A percentile compares a stretch with the other conserved stretches of the same genome.
These are phyloP conservation scores for Nasonia vitripennis DNA, from an alignment of 1,140 invertebrate species.

Conservation along the genomic window DNA sequence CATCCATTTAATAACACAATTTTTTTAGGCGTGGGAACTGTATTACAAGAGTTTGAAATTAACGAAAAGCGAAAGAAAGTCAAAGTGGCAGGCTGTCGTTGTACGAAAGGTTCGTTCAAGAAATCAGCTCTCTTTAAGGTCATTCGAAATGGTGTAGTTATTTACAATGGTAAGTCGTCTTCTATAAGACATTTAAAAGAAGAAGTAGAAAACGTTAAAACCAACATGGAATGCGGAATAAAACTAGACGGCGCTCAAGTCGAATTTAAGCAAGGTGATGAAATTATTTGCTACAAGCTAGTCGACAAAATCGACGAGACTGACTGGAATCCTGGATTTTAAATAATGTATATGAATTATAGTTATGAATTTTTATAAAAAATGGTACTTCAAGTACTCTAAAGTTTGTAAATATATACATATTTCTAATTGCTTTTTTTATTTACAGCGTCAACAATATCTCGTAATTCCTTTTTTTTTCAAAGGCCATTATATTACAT, in stretches of 20 bases:
- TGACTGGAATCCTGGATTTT: constrained; percentile 92
- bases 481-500: no score
- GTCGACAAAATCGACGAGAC: constrained; percentile 80
- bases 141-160: constrained; percentile 80
- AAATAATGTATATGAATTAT: constrained; percentile 54
- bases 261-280: constrained; percentile 85
- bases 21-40: constrained; percentile 86
- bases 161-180: constrained; percentile 85
- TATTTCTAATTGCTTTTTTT: constrained; percentile 16
- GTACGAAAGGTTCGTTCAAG: constrained; percentile 85
- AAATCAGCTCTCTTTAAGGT: constrained; percentile 83
- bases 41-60: constrained; percentile 89
- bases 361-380: constrained; percentile 1
- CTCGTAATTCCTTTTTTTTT: no score
- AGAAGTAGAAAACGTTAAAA: constrained; percentile 90
- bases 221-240: constrained; percentile 91
- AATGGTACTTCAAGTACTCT: background rate
- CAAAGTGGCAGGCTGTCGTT: constrained; percentile 91
- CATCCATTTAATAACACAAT: constrained; percentile 17
- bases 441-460: no score
- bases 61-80: constrained; percentile 89
- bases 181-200: constrained; percentile 93
- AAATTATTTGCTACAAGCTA: constrained; percentile 84
- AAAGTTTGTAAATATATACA: constrained; percentile 24
- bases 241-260: constrained; percentile 81